phyloP scores from a whole-genome alignment of 92 coral and sea anemone genomes.

The Scolanthus callimorphus region DNA sequence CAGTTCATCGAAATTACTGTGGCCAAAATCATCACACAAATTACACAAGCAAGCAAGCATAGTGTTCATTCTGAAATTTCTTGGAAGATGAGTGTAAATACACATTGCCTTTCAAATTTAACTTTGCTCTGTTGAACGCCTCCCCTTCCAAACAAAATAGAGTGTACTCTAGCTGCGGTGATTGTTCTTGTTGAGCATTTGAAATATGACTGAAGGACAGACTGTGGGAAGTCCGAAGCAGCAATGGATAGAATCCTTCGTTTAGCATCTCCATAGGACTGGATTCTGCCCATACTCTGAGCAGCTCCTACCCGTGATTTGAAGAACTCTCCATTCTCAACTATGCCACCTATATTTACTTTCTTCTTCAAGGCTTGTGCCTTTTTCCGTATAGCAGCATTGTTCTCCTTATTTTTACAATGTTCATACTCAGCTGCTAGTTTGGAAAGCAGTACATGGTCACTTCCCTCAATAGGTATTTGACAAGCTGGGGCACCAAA shows the following conservation, averaged over 20 bases:
- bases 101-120: no score
- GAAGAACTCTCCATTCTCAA: not conserved
- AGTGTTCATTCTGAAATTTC: no score
- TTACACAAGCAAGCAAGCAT: constrained; percentile 23
- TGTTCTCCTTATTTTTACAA: no score
- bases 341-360: no score
- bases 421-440: no score
- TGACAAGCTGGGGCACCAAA: no score
- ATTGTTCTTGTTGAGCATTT: constrained; percentile 25
- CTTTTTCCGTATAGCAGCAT: no score
- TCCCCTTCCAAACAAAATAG: constrained; percentile 40
- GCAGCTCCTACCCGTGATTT: constrained; percentile 13
- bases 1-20: constrained; percentile 4
- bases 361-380: no score
- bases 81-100: no score
- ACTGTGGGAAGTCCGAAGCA: constrained; percentile 23
- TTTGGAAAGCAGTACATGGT: no score
- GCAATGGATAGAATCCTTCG: constrained; percentile 38
- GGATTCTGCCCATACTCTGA: constrained; percentile 6
- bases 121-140: constrained; percentile 25
- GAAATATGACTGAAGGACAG: constrained; percentile 8
- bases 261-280: constrained; percentile 18
- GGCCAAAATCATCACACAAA: constrained; percentile 22
- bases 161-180: constrained; percentile 41
- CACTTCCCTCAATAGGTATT: no score